These are phyloP conservation scores for Norana najaformis DNA, from an alignment of 2,888 invertebrate species.

Conservation along the genomic window DNA sequence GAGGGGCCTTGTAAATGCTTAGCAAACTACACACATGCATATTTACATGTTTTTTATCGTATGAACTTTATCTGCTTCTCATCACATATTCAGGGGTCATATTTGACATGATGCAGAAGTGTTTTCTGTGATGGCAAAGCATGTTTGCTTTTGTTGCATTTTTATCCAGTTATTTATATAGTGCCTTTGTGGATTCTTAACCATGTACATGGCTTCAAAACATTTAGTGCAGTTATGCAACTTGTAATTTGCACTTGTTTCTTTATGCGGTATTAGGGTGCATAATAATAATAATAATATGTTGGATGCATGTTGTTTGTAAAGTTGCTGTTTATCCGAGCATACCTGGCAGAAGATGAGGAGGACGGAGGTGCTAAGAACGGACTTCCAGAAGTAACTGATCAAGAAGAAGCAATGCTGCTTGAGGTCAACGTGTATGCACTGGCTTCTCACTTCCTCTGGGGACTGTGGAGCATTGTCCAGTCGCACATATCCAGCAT, in stretches of 20 bases:
- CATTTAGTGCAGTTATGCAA: not conserved
- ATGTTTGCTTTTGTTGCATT: too few relatives aligned
- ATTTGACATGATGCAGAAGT: not conserved
- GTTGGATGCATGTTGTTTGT: not conserved
- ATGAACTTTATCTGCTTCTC: not conserved
- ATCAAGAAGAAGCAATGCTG: constrained; percentile 64
- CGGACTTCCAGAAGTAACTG: constrained; percentile 36
- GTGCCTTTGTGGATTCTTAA: not conserved
- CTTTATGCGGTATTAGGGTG: not conserved
- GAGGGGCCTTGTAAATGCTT: too few relatives aligned
- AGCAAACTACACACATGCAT: too few relatives aligned
- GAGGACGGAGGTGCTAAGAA: not conserved
- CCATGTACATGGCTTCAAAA: not conserved
- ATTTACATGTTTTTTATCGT: too few relatives aligned
- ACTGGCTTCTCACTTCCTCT: constrained; percentile 86
- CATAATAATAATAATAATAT: not conserved
- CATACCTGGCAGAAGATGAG: constrained; percentile 36
- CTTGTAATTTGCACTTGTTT: not conserved
- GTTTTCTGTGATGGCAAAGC: too few relatives aligned
- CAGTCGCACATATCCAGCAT: constrained; percentile 86
- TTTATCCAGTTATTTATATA: not conserved
- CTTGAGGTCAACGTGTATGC: constrained; percentile 82
- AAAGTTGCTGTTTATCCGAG: constrained; percentile 39
- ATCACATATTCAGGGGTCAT: not conserved
- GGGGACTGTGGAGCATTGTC: constrained; percentile 89